Conservation (phyloP, 2,113 vertebrate species). For the Varanus salvator region DNA sequence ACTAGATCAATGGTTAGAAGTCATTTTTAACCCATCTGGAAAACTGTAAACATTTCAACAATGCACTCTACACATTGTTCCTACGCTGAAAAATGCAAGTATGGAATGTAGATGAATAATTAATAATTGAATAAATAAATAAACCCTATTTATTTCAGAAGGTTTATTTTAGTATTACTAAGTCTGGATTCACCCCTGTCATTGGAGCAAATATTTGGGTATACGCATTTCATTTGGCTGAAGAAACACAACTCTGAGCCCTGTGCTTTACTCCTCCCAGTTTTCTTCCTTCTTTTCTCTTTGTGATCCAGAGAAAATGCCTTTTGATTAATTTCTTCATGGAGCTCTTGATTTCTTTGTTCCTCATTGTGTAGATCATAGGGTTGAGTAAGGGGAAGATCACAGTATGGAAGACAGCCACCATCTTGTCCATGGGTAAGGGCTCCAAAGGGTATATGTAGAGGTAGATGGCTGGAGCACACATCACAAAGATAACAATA, state of each 20-base stretch:
- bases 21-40: too few relatives aligned
- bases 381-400: slow-evolving; percentile 66
- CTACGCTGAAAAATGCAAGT: too few relatives aligned
- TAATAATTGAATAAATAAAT: too few relatives aligned
- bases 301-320: not conserved
- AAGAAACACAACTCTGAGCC: not conserved
- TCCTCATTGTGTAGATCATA: slow-evolving; percentile 66
- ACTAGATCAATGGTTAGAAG: not conserved
- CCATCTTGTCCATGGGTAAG: slow-evolving; percentile 60
- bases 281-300: not conserved
- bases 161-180: too few relatives aligned
- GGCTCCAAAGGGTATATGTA: slow-evolving; percentile 44
- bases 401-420: slow-evolving; percentile 57
- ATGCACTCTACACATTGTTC: too few relatives aligned
- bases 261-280: not conserved
- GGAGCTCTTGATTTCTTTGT: slow-evolving; percentile 57
- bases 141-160: too few relatives aligned
- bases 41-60: not conserved
- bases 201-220: not conserved
- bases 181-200: not conserved
- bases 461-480: slow-evolving; percentile 59
- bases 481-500: slow-evolving; percentile 57
- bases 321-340: slow-evolving; percentile 52
- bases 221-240: not conserved
- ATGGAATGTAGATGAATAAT: too few relatives aligned